Base-by-base conservation (phyloP, 35 echinoderm and acorn worm species). In the Heliocidaris tuberculata region DNA sequence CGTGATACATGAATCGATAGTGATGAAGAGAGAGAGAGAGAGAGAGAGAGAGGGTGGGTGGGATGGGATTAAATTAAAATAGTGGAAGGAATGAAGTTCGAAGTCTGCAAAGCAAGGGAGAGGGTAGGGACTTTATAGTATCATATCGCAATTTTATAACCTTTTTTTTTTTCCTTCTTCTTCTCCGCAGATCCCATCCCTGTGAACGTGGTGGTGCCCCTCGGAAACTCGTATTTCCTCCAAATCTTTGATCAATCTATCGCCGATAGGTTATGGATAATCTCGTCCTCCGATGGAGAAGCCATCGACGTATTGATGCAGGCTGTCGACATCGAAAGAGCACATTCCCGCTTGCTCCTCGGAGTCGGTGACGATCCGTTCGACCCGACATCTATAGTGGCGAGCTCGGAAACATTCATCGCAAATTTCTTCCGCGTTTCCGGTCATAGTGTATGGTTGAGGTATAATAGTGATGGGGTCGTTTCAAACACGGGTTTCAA, bases 281-380 rank as follows among this genome's bases (percentile, higher is more conserved):
- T 86, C n/a, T 30, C 85, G 10, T 30, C 85, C n/a, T 30, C 85
- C n/a, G 85, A 86, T 32, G 85, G 85, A 29, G 31, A 19, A 30
- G 21, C 85, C 27, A 86, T 86, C 85, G 85, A 86, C 85, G 85
- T 86, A 9, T 86, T 86, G n/a, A 19, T 86, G 85, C 85, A 32
- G 31, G n/a, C 9, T 7, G 21, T 86, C 85, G 85, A 29, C 2
- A 29, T 86, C 21, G 85, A 86, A 86, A 7, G 21, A 3, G 85
- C n/a, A 29, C 21, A 9, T 32, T 29, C 27, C 85, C 4, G 8
- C 85, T 86, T 86, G 27, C 85, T 86, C 85, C 7, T 86, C 85
- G 85, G 85, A 86, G 13, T 30, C n/a, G 85, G 85, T 30, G 85
- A 86, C 85, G 31, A 30, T 32, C 85, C 85, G 27, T 29, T 32